Evolutionary conservation across 2,797 vertebrate species (phyloP).

Genomic region (Typhlichthys subterraneus): DNA sequence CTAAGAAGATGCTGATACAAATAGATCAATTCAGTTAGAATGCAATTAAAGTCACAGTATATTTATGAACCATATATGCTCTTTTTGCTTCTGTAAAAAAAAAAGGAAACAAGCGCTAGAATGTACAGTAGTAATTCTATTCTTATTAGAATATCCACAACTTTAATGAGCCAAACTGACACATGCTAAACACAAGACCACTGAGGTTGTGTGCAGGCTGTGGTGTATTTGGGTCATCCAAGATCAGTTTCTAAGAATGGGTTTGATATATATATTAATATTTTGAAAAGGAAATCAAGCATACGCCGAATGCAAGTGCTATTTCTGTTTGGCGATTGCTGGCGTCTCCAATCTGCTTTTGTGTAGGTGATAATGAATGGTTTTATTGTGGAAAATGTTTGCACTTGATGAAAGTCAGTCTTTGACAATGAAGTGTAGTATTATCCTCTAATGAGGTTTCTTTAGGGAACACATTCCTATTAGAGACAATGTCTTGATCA

Average conservation of each 20-base stretch:
- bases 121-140: no score
- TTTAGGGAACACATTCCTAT: conserved; percentile 22
- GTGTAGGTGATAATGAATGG: not conserved
- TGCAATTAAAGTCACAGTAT: conserved; percentile 55
- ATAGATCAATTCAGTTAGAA: conserved; percentile 59
- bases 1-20: conserved; percentile 15
- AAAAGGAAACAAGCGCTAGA: no score
- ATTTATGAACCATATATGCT: conserved; percentile 7
- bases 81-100: no score
- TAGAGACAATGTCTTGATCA: conserved; percentile 12
- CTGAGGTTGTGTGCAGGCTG: conserved; percentile 9
- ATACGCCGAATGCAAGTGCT: not conserved
- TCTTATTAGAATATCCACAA: no score
- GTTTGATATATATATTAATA: conserved; percentile 7
- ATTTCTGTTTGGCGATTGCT: not conserved
- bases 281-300: not conserved
- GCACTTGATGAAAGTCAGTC: conserved; percentile 11
- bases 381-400: conserved; percentile 3
- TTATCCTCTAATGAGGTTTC: conserved; percentile 22
- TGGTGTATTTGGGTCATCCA: conserved; percentile 32
- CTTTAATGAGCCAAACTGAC: no score
- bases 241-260: conserved; percentile 2
- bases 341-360: not conserved
- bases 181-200: no score
- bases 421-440: not conserved